phyloP scores from a whole-genome alignment of 2,888 invertebrate species.

The Isotomurus palustris region DNA sequence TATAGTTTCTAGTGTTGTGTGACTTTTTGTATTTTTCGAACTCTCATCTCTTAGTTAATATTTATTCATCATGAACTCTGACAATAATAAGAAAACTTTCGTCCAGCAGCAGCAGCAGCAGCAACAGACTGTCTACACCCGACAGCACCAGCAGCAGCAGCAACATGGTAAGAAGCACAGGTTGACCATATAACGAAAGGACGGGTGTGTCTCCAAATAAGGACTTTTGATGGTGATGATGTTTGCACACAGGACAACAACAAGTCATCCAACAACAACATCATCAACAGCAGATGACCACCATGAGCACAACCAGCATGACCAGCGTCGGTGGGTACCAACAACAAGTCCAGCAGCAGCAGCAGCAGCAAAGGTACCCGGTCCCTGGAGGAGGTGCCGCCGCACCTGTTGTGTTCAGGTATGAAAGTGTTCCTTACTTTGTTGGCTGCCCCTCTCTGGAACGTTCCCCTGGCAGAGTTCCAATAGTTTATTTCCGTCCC shows the following conservation, averaged over 20 bases:
- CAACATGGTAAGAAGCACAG: constrained; percentile 7
- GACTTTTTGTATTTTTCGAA: constrained; percentile 1
- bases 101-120: constrained; percentile 47
- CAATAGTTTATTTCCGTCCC: background rate
- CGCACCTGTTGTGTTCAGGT: background rate
- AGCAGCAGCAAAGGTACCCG: constrained; percentile 1
- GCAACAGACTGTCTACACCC: constrained; percentile 56
- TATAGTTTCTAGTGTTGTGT: background rate
- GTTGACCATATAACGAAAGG: no score
- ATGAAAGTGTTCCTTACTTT: background rate
- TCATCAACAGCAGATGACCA: no score
- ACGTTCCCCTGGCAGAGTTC: constrained; percentile 8
- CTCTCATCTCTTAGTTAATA: background rate
- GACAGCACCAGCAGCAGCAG: constrained; percentile 51
- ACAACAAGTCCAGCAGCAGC: constrained; percentile 4
- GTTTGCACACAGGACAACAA: no score
- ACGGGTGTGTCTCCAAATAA: no score
- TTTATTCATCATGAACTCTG: background rate
- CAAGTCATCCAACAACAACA: no score
- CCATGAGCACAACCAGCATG: no score
- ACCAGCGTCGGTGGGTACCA: no score
- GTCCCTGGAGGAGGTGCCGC: no score
- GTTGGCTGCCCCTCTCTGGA: background rate
- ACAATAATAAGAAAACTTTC: background rate
- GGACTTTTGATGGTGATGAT: no score